Conservation (phyloP, 2,888 invertebrate species). For the Cataglyphis cursor region DNA sequence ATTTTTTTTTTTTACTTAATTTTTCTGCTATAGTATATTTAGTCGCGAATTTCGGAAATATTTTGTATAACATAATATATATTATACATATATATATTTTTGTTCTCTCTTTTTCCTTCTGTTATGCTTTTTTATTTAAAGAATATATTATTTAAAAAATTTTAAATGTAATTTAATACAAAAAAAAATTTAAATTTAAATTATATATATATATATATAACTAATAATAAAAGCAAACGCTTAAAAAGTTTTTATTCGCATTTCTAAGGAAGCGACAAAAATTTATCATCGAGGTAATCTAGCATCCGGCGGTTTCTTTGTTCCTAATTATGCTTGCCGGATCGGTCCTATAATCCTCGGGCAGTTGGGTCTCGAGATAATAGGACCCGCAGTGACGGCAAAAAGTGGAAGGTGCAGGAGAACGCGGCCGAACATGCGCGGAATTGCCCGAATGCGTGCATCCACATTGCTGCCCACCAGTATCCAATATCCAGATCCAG, state of each 20-base stretch:
- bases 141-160: too few species aligned
- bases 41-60: too few species aligned
- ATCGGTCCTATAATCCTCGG: constrained; percentile 70
- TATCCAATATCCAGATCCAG: background rate
- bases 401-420: constrained; percentile 24
- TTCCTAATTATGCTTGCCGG: constrained; percentile 78
- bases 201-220: background rate
- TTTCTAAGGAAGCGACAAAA: constrained; percentile 55
- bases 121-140: too few species aligned
- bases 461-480: background rate
- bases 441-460: constrained; percentile 1
- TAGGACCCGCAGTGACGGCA: constrained; percentile 71
- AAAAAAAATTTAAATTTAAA: too few species aligned
- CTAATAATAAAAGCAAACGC: background rate
- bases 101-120: too few species aligned
- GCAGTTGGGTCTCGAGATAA: constrained; percentile 78
- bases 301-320: constrained; percentile 70
- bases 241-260: too few species aligned
- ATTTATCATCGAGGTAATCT: constrained; percentile 30
- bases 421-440: constrained; percentile 51
- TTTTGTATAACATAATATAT: too few species aligned
- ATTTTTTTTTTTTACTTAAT: too few species aligned
- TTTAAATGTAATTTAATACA: too few species aligned
- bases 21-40: too few species aligned
- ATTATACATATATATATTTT: too few species aligned